phyloP scores from a whole-genome alignment of 2,888 invertebrate species.

The Julus scanicus region DNA sequence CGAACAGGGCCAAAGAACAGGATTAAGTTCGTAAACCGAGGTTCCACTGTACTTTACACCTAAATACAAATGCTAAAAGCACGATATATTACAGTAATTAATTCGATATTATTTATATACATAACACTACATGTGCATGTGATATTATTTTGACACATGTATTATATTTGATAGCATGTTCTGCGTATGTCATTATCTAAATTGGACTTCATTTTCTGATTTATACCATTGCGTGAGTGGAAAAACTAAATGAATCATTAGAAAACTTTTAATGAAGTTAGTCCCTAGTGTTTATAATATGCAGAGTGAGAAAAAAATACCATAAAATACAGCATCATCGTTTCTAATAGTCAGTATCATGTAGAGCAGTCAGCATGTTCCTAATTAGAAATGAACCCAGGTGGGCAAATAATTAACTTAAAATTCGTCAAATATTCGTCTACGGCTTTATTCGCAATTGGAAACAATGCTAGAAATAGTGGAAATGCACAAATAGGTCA shows the following conservation, averaged over 20 bases:
- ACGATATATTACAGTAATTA: no score
- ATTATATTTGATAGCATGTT: no score
- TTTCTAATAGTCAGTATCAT: not conserved
- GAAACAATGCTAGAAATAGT: not conserved
- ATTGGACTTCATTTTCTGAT: slow-evolving; percentile 12
- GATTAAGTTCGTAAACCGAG: no score
- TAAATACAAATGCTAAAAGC: no score
- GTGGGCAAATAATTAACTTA: slow-evolving; percentile 19
- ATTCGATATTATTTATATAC: no score
- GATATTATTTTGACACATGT: no score
- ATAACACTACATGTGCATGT: no score
- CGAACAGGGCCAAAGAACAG: no score
- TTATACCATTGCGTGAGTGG: not conserved
- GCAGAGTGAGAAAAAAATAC: not conserved
- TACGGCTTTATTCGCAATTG: not conserved
- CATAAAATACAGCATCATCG: not conserved
- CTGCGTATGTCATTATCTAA: not conserved
- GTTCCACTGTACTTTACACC: no score
- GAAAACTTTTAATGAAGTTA: slow-evolving; percentile 35
- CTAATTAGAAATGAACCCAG: not conserved
- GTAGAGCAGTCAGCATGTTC: not conserved
- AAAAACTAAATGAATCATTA: slow-evolving; percentile 24
- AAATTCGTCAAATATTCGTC: not conserved
- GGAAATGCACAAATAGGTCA: not conserved
- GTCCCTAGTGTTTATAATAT: not conserved